These are phyloP conservation scores for Eupeodes luniger DNA, from an alignment of 2,888 invertebrate species.

Conservation along the genomic window DNA sequence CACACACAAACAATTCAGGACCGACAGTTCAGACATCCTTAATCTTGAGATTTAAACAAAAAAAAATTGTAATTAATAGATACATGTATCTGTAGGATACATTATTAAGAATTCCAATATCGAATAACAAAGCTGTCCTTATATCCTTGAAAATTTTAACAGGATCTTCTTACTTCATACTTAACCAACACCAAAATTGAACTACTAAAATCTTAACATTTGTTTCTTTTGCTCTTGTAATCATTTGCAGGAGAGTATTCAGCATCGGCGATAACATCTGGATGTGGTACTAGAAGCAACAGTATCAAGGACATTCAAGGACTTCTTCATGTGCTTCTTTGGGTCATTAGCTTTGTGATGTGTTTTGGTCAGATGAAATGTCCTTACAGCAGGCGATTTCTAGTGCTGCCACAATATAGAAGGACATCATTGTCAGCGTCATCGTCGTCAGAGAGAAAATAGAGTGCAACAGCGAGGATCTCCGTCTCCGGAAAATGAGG, in stretches of 20 bases:
- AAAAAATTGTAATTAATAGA: background rate
- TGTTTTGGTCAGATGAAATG: conserved; percentile 77
- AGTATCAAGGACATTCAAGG: conserved; percentile 50
- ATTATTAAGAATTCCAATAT: background rate
- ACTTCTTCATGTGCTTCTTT: conserved; percentile 77
- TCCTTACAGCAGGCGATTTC: conserved; percentile 76
- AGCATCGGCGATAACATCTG: conserved; percentile 84
- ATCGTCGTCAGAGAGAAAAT: conserved; percentile 32
- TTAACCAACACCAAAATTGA: conserved; percentile 21
- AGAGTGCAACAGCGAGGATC: conserved; percentile 41
- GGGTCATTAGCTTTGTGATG: conserved; percentile 80
- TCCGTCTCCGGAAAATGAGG: background rate
- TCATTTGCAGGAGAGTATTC: conserved; percentile 83
- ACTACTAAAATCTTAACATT: conserved; percentile 45
- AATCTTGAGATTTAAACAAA: background rate
- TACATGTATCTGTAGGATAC: background rate
- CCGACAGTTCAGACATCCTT: conserved; percentile 11
- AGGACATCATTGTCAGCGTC: conserved; percentile 41
- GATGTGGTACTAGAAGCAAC: conserved; percentile 62
- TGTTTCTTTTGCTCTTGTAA: conserved; percentile 52
- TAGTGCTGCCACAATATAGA: conserved; percentile 22
- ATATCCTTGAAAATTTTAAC: conserved; percentile 46
- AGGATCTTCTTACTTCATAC: background rate
- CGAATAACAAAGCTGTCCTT: background rate
- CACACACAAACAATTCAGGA: background rate